These are phyloP conservation scores for Mycalesis mineus DNA, from an alignment of 2,888 invertebrate genomes.

Conservation along the genomic window DNA sequence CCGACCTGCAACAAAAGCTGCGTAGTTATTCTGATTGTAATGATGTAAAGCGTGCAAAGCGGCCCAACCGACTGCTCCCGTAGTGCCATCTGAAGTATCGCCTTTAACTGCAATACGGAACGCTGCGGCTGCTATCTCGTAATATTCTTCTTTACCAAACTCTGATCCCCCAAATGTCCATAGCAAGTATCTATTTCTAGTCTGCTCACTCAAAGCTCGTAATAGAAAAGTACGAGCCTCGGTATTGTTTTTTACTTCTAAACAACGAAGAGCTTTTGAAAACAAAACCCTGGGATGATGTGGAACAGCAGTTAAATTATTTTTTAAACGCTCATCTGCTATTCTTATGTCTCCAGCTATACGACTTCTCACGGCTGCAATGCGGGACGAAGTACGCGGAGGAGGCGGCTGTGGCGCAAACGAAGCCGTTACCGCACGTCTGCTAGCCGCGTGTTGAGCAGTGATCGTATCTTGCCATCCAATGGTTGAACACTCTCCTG, in stretches of 20 bases:
- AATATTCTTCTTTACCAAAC: conserved; percentile 47
- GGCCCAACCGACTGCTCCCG: conserved; percentile 66
- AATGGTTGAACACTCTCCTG: conserved; percentile 49
- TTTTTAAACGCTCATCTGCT: conserved; percentile 44
- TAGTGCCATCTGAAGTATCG: conserved; percentile 57
- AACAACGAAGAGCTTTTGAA: conserved; percentile 51
- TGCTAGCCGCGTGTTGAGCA: conserved; percentile 58
- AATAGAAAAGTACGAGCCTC: conserved; percentile 51
- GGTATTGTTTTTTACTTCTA: conserved; percentile 48
- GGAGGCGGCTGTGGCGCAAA: conserved; percentile 61
- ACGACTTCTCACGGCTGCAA: conserved; percentile 51
- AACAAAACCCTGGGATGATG: conserved; percentile 52
- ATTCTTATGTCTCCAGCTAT: conserved; percentile 53
- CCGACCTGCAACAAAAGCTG: conserved; percentile 57
- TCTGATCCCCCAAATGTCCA: conserved; percentile 60
- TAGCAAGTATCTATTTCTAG: conserved; percentile 56
- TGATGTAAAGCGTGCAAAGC: conserved; percentile 61
- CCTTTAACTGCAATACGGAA: conserved; percentile 62
- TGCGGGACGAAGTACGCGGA: conserved; percentile 36
- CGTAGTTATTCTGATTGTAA: conserved; percentile 40
- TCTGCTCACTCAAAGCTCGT: conserved; percentile 46
- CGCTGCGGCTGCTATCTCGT: conserved; percentile 49
- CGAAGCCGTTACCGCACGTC: conserved; percentile 63
- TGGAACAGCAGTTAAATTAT: conserved; percentile 40
- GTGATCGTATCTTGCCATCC: conserved; percentile 64